These are phyloP conservation scores for Sylvietta virens DNA, from an alignment of 2,113 vertebrate genomes.

Conservation along the genomic window DNA sequence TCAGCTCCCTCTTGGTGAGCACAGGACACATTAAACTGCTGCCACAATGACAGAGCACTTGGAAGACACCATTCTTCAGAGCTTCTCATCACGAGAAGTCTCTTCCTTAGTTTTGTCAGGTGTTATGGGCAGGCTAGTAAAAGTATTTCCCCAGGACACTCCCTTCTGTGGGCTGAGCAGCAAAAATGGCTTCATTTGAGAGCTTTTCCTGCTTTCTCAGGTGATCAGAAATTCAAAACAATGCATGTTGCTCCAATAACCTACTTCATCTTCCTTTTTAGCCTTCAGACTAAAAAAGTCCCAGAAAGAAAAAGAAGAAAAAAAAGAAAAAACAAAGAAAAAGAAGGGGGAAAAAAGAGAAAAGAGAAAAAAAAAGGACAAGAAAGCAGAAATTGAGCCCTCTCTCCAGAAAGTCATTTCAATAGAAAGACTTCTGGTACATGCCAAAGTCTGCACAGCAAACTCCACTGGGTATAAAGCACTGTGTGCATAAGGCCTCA, in stretches of 20 bases:
- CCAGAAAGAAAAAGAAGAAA: neutral
- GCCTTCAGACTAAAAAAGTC: neutral
- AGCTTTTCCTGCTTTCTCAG: neutral
- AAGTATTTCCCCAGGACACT: neutral
- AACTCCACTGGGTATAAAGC: neutral
- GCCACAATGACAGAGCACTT: neutral
- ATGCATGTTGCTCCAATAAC: neutral
- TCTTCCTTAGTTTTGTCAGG: neutral
- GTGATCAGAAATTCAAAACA: neutral
- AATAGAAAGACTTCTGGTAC: neutral
- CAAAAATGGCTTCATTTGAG: neutral
- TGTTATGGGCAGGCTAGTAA: neutral
- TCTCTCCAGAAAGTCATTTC: neutral
- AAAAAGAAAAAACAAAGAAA: neutral
- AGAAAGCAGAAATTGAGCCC: neutral
- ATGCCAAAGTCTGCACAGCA: neutral
- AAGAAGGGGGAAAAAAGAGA: neutral
- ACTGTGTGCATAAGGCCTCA: neutral
- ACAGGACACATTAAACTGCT: neutral
- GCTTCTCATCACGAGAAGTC: neutral
- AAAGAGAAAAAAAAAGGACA: neutral
- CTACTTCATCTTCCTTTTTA: neutral
- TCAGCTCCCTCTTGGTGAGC: neutral
- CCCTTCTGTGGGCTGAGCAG: neutral
- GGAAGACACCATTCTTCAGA: neutral